Base-by-base conservation (phyloP, 2,797 vertebrate genomes). In the Liparis tanakae region DNA sequence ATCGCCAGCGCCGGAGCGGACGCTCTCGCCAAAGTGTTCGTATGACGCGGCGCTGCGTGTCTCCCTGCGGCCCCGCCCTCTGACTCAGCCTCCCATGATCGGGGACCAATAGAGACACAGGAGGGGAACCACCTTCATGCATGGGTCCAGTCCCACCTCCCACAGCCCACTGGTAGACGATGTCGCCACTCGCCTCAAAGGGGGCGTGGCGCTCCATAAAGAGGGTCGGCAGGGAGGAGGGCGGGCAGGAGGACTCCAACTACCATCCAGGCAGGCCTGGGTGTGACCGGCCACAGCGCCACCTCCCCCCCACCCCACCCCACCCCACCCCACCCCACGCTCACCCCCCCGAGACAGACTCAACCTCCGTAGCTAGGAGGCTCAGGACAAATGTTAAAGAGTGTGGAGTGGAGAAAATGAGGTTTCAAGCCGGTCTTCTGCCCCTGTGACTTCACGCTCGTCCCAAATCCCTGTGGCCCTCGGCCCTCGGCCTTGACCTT, bases 1-100 rank as follows among this genome's bases (percentile, higher is more conserved):
- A 99, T 99, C 78, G 98, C 97, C 89, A 99, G 98, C 76, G 98
- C 97, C 56, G 98, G 97, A 77, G 97, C 98, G 3, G 98, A 99
- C 22, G 97, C 98, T 43, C 96, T 99, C 77, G 98, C 98, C 77
- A 99, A 99, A 94, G 98, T 99, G 89, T 99, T 99, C 69, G 98
- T 99, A 99, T 99, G 98, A 99, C 94, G 91, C 68, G 89, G 87
- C 91, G 89, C 70, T 70, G 69, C 77, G 12, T 65, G 53, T 80
- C 70, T 71, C 80, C 81, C 83, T 57, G 83, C 84, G 76, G 89
- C 87, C 70, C 91, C 77, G 83, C 85, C 65, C 85, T 80, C 80
- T 81, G 84, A 89, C 84, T 75, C 89, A 56, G 80, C 84, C 90
- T 90, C 88, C 89, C 74, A 30, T 33, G 70, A 88, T 85, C 88